These are phyloP conservation scores for Argya squamiceps DNA, from an alignment of 2,797 vertebrate species.

Conservation along the genomic window DNA sequence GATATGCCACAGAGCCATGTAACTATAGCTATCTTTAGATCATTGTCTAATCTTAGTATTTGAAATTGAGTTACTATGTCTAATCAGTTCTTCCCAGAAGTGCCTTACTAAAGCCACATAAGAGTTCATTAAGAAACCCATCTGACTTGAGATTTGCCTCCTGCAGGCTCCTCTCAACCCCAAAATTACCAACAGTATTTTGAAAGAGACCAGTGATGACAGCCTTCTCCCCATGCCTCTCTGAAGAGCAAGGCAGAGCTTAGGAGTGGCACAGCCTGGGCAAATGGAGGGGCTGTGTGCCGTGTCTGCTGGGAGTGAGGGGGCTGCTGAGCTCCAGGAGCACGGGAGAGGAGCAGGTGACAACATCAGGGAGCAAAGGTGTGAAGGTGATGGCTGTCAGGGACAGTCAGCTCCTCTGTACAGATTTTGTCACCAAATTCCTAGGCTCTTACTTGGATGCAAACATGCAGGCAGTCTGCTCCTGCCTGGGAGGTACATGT, in stretches of 20 bases:
- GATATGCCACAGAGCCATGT: constrained; percentile 29
- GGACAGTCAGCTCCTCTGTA: not conserved
- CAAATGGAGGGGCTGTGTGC: fast-evolving
- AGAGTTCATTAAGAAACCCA: not conserved
- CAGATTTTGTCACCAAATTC: not conserved
- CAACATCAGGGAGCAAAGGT: fast-evolving
- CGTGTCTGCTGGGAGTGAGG: fast-evolving
- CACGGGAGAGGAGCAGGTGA: not conserved
- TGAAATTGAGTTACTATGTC: constrained; percentile 40
- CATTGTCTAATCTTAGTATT: constrained; percentile 40
- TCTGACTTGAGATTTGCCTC: not conserved
- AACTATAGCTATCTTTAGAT: constrained; percentile 52
- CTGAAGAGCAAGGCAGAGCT: not conserved
- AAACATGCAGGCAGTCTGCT: not conserved
- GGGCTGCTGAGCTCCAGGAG: not conserved
- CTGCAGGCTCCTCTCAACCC: not conserved
- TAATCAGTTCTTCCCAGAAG: constrained; percentile 55
- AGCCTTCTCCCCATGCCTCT: not conserved
- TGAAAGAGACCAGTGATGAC: not conserved
- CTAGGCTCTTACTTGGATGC: not conserved
- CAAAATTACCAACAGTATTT: not conserved
- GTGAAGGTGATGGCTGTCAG: fast-evolving
- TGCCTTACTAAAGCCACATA: not conserved
- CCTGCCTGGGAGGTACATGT: not conserved
- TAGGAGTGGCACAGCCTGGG: not conserved